phyloP scores from a whole-genome alignment of 1,140 invertebrate species.

The Trachymyrmex cornetzi region DNA sequence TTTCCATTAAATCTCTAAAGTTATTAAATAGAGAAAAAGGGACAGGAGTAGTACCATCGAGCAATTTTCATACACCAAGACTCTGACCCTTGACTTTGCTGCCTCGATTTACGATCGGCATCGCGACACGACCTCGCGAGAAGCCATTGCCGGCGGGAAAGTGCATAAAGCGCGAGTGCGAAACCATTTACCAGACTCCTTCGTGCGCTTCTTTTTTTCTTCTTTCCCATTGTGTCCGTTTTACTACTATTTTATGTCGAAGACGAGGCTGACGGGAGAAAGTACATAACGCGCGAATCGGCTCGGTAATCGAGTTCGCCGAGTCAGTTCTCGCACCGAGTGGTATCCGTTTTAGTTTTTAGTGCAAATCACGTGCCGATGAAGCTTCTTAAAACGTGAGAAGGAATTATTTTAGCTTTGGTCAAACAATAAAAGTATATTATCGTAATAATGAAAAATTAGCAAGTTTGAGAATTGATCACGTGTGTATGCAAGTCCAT shows the following conservation, averaged over 20 bases:
- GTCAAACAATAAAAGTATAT: neutral
- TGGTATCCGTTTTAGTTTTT: neutral
- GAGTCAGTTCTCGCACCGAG: neutral
- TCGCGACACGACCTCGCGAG: conserved; percentile 18
- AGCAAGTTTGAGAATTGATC: neutral
- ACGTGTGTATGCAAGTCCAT: neutral
- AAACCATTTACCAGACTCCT: conserved; percentile 26
- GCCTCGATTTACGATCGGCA: conserved; percentile 44
- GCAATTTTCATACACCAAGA: conserved; percentile 10
- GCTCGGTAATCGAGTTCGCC: conserved; percentile 13
- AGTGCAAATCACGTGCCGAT: neutral
- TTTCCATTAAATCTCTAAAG: neutral
- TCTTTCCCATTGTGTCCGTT: conserved; percentile 24
- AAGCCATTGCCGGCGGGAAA: conserved; percentile 39
- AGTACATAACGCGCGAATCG: conserved; percentile 12
- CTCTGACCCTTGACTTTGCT: neutral
- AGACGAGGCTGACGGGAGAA: conserved; percentile 14
- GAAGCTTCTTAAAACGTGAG: neutral
- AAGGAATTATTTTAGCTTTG: conserved; percentile 6
- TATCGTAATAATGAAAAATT: neutral
- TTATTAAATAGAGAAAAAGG: neutral
- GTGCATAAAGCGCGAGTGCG: conserved; percentile 24
- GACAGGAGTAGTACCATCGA: too few species aligned
- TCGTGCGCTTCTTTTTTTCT: conserved; percentile 16
- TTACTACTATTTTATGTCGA: conserved; percentile 15